A percentile compares a stretch with the other conserved stretches of the same genome.
phyloP scores from a whole-genome alignment of 2,797 vertebrate genomes.

The Manis pentadactyla region DNA sequence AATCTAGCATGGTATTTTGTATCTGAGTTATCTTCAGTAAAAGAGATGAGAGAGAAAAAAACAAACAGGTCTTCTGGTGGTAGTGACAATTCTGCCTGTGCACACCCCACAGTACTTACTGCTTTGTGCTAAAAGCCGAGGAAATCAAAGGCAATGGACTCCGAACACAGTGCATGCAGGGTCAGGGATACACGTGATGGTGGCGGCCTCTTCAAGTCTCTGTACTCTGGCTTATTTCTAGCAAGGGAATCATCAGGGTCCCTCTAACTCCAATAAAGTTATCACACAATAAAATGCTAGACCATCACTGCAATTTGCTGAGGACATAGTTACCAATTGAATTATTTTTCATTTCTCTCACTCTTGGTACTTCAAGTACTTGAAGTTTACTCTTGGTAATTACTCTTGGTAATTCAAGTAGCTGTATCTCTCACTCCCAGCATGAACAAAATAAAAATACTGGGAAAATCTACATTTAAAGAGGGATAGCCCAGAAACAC shows the following conservation, averaged over 20 bases:
- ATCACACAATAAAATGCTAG: neutral
- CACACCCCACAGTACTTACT: neutral
- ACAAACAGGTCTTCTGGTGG: neutral
- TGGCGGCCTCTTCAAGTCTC: neutral
- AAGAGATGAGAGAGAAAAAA: neutral
- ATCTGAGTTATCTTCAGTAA: neutral
- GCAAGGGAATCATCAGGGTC: neutral
- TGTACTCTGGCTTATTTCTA: neutral
- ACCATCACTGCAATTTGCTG: neutral
- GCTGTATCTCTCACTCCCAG: neutral
- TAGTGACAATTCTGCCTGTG: neutral
- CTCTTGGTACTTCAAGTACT: neutral
- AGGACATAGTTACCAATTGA: neutral
- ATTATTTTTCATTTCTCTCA: neutral
- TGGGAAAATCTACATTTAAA: neutral
- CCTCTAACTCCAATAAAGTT: neutral
- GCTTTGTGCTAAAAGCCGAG: neutral
- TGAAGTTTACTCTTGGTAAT: too few relatives aligned
- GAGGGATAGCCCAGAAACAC: neutral
- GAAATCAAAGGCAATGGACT: neutral
- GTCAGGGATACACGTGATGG: fast-evolving
- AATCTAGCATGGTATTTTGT: neutral
- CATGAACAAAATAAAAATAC: neutral
- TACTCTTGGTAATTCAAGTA: neutral
- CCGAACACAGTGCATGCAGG: neutral